Evolutionary conservation across 2,113 vertebrate genomes (phyloP).

Genomic region (Acanthisitta chloris): DNA sequence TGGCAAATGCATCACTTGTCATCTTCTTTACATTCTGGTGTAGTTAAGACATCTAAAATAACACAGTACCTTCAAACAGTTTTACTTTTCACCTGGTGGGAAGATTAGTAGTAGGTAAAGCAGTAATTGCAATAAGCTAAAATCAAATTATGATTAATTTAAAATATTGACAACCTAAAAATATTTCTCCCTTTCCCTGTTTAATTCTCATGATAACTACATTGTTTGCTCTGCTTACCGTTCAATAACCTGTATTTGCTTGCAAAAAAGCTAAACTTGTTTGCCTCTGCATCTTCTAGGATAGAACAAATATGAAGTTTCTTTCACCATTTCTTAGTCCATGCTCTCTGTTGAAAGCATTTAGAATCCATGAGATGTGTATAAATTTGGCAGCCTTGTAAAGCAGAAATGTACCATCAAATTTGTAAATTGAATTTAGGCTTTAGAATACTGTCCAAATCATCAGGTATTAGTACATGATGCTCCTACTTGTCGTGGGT

Average conservation of each 20-base stretch:
- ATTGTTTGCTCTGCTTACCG: background rate
- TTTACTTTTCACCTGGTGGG: background rate
- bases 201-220: background rate
- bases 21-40: background rate
- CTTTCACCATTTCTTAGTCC: background rate
- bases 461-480: background rate
- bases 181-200: background rate
- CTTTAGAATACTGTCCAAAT: background rate
- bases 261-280: background rate
- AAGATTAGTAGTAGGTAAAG: background rate
- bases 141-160: background rate
- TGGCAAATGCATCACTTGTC: background rate
- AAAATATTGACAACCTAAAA: background rate
- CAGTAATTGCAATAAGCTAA: background rate
- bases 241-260: background rate
- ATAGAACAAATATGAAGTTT: background rate
- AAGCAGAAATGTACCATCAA: background rate
- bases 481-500: too few relatives aligned
- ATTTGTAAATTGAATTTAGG: background rate
- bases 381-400: background rate
- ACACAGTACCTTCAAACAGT: background rate
- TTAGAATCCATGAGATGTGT: background rate
- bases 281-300: background rate
- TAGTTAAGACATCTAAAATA: background rate
- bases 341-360: background rate